These are phyloP conservation scores for Dysmachus trigonus DNA, from an alignment of 2,888 invertebrate species.

Conservation along the genomic window DNA sequence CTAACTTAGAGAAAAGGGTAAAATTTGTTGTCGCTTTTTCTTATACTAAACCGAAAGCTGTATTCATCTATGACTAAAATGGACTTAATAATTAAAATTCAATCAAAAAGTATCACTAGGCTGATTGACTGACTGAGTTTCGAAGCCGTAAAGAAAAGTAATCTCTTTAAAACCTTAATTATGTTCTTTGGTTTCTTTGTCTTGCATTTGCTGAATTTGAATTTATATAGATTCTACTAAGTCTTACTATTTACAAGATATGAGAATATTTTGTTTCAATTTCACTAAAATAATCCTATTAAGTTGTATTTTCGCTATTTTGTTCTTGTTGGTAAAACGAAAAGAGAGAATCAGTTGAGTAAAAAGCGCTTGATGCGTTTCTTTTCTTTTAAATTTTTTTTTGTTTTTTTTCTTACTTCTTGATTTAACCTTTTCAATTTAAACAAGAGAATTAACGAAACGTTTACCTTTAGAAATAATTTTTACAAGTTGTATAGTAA, in stretches of 20 bases:
- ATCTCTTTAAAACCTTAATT: not conserved
- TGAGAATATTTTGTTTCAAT: not conserved
- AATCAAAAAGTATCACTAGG: not conserved
- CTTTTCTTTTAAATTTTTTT: not conserved
- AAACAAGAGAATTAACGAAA: not conserved
- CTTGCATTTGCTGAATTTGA: not conserved
- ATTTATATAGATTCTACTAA: not conserved
- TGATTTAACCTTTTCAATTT: not conserved
- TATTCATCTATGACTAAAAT: not conserved
- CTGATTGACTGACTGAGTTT: not conserved
- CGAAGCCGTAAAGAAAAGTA: not conserved
- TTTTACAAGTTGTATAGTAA: slow-evolving; percentile 16
- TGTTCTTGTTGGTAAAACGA: not conserved
- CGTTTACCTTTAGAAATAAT: not conserved
- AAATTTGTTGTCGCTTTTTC: not conserved
- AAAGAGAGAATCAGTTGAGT: not conserved
- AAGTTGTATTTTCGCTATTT: not conserved
- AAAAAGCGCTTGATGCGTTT: not conserved
- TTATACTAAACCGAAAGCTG: not conserved
- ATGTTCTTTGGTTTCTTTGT: not conserved
- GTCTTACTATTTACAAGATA: slow-evolving; percentile 5
- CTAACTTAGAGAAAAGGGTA: not conserved
- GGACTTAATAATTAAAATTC: slow-evolving; percentile 2
- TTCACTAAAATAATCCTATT: not conserved
- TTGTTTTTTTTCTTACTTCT: not conserved